Conservation (phyloP, 1,140 invertebrate species). For the Monomorium pharaonis region DNA sequence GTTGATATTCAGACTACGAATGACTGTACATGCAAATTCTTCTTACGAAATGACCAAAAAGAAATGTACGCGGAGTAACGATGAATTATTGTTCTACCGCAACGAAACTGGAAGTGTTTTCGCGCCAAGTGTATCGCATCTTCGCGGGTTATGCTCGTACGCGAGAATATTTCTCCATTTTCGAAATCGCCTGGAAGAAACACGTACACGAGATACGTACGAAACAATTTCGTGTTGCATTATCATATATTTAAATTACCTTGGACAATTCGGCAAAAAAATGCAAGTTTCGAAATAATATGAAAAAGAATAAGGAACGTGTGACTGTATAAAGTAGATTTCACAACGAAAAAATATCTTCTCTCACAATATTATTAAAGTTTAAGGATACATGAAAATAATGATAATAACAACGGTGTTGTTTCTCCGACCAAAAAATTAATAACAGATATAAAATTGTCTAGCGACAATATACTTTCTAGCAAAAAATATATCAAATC, state of each 20-base stretch:
- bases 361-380: background rate
- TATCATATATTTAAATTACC: slow-evolving; percentile 1
- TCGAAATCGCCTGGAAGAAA: background rate
- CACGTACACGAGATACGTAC: background rate
- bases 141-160: background rate
- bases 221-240: background rate
- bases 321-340: background rate
- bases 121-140: background rate
- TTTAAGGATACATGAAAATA: background rate
- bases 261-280: background rate
- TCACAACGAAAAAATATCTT: background rate
- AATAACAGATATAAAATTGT: background rate
- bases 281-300: background rate
- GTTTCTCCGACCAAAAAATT: background rate
- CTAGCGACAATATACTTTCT: background rate
- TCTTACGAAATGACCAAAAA: slow-evolving; percentile 14
- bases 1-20: slow-evolving; percentile 7
- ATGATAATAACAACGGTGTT: background rate
- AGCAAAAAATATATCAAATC: background rate
- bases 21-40: background rate
- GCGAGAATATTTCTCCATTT: background rate
- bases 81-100: slow-evolving; percentile 2
- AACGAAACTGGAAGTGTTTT: slow-evolving; percentile 26
- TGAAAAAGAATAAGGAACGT: background rate
- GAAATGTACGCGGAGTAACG: slow-evolving; percentile 23